Evolutionary conservation across 2,797 vertebrate genomes (phyloP), one percentile per base, ranked within the genome.

Genomic region (Sebastes vulpes): DNA sequence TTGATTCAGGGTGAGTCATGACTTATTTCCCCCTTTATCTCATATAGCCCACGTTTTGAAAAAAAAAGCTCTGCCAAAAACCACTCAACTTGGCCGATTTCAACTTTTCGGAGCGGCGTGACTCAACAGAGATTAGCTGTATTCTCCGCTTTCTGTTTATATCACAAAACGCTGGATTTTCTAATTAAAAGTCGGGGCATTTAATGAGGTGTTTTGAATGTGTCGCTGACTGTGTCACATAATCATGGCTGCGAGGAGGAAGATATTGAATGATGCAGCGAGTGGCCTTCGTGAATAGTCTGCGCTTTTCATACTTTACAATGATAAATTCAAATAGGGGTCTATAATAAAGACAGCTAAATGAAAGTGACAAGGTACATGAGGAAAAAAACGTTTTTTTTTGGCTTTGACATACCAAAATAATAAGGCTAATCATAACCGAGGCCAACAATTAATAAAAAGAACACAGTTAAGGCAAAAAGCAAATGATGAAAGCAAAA

Each of bases 1-100:
- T 56, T 82, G 83, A 87, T 78, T 87, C 73, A 74, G 56, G n/a
- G 64, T 84, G 92, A 93, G 67, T 93, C 90, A 86, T 31, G n/a
- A 53, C 57, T 69, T 32, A 11, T 50, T 65, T 75, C 65, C 50
- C 54, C 48, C 57, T 46, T 20, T 29, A 81, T 81, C 70, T 84
- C 81, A 56, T 67, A n/a, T 2, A 64, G 65, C 71, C 72, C 54
- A 82, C 54, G 4, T 66, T 48, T 32, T 60, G 14, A 42, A 16
- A 16, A 42, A 38, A 60, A 60, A 70, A 64, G 11, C 25, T 38
- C 58, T 25, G 56, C 50, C 14, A 25, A 32, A 81, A 53, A 53
- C 20, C 26, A 57, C 14, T 46, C 18, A 9, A 25, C 48, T 64
- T 23, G 21, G 26, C 26, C 54, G 42, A 69, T 52, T 60, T 42